These are phyloP conservation scores for Sakesphorus luctuosus DNA, from an alignment of 2,113 vertebrate species.

Conservation along the genomic window DNA sequence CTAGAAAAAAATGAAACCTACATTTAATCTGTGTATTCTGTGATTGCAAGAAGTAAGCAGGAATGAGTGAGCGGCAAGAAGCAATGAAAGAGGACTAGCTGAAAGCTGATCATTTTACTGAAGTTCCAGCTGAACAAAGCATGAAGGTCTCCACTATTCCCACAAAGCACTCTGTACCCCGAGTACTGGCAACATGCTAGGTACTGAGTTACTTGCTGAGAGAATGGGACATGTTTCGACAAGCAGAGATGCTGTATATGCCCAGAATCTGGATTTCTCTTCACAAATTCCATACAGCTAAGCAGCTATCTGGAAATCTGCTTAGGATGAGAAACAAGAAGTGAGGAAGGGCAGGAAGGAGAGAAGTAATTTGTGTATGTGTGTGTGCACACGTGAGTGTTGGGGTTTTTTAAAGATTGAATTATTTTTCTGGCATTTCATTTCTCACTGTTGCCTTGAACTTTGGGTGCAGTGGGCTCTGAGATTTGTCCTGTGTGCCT, in stretches of 20 bases:
- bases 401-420: background rate
- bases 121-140: background rate
- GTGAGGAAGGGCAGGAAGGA: background rate
- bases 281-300: slow-evolving; percentile 31
- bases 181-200: background rate
- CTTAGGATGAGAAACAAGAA: slow-evolving; percentile 32
- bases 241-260: background rate
- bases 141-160: background rate
- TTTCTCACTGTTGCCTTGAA: slow-evolving; percentile 16
- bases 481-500: slow-evolving; percentile 33
- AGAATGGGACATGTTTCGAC: background rate
- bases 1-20: background rate
- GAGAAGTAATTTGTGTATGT: background rate
- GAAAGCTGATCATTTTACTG: background rate
- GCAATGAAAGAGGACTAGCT: background rate
- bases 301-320: slow-evolving; percentile 51
- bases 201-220: background rate
- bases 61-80: background rate
- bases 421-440: slow-evolving; percentile 13
- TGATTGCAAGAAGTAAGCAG: background rate
- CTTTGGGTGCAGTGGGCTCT: slow-evolving; percentile 28
- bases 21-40: background rate
- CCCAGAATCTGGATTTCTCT: slow-evolving; percentile 36
- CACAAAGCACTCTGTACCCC: background rate
- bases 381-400: background rate